Evolutionary conservation across 2,113 vertebrate species (phyloP).

Genomic region (Pelodiscus sinensis): DNA sequence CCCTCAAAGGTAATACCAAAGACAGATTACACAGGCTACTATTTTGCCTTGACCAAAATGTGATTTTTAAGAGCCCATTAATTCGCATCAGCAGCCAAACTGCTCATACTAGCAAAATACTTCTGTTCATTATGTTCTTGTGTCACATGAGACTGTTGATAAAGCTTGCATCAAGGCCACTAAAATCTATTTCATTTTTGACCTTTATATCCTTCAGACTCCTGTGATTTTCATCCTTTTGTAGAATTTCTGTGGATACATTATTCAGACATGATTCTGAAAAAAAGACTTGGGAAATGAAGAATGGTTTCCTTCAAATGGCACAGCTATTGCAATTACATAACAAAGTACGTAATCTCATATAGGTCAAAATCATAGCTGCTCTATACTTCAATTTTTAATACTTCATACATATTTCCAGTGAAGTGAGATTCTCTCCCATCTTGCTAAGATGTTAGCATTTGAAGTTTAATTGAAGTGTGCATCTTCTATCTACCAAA

Average conservation of each 20-base stretch:
- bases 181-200: slow-evolving; percentile 35
- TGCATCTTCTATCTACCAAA: background rate
- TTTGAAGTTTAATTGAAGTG: background rate
- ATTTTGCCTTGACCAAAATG: background rate
- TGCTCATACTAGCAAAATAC: slow-evolving; percentile 19
- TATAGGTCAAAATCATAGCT: background rate
- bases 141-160: background rate
- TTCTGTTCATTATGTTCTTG: slow-evolving; percentile 37
- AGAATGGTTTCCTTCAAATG: slow-evolving; percentile 11
- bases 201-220: slow-evolving; percentile 3
- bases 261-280: background rate
- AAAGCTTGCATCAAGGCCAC: slow-evolving; percentile 31
- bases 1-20: background rate
- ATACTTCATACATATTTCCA: background rate
- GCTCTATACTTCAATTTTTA: background rate
- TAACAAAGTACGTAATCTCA: slow-evolving; percentile 5
- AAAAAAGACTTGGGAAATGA: slow-evolving; percentile 21
- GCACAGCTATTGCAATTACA: background rate
- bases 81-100: slow-evolving; percentile 27
- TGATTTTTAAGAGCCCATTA: background rate
- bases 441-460: background rate
- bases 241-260: background rate
- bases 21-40: background rate
- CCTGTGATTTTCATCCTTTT: slow-evolving; percentile 5
- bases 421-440: background rate